Evolutionary conservation across 2,797 vertebrate genomes (phyloP), one percentile per base, ranked within the genome.

Genomic region (Cercopithecus neglectus): DNA sequence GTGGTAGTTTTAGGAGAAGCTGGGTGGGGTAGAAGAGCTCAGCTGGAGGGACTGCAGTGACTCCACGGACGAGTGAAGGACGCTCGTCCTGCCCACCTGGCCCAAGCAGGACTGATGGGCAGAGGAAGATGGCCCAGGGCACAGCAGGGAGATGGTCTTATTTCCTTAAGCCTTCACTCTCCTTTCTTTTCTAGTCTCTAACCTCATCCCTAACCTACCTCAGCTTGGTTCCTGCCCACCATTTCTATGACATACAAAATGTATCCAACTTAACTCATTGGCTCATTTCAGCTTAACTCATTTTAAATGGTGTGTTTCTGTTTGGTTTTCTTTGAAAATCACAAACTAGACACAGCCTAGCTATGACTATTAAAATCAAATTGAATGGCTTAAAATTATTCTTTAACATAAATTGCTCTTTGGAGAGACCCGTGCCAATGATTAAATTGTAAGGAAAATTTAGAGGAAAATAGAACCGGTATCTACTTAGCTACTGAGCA

Each of bases 1-100:
- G 94, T 94, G 97, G 97, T 91, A 95, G 97, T 97, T 53, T 97
- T 94, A 98, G 97, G 97, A 97, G 95, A 90, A 85, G 87, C 76
- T 94, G 22, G 94, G 36, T 0, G 96, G 89, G 84, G 14, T 0
- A 41, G 24, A 21, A 61, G 84, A 97, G 96, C 95, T 88, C 89
- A 97, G 83, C 72, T 97, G 97, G 95, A 86, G 28, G 96, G 89
- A 81, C 26, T 0, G 0, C 2, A 2, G 55, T 57, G 53, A 94
- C 21, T 75, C 97, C 90, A 70, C 14, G 5, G 7, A 30, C 0
- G 30, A 5, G 0, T 76, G 30, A 6, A 30, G 0, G 16, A 41
- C 76, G 53, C 6, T 0, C 22, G 8, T 33, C 75, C 0, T 1
- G 72, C 33, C n/a, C 2, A 4, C 12, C 12, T 10, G 6, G 8